Conservation (phyloP, 2,888 invertebrate genomes). For the Bellardia bayeri region DNA sequence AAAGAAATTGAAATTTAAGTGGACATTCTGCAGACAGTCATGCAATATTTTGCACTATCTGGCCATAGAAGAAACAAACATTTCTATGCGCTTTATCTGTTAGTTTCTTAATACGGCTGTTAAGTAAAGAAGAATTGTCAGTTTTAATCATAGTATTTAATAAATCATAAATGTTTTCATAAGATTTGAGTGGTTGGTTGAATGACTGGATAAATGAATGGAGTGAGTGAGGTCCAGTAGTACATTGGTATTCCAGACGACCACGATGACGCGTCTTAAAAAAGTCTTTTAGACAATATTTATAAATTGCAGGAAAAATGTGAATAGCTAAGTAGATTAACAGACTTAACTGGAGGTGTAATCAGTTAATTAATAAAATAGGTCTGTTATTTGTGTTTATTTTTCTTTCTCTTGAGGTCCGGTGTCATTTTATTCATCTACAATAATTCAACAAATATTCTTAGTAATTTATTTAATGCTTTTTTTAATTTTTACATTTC, state of each 20-base stretch:
- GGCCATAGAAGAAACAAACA: constrained; percentile 31
- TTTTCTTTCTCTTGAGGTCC: not conserved
- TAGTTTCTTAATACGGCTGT: constrained; percentile 53
- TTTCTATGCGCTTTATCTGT: not conserved
- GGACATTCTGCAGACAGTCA: constrained; percentile 69
- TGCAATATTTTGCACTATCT: constrained; percentile 61
- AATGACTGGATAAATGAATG: constrained; percentile 23
- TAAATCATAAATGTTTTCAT: constrained; percentile 70
- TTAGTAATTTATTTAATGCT: constrained; percentile 6
- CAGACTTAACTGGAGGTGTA: constrained; percentile 54
- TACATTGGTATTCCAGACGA: constrained; percentile 21
- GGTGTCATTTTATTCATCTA: not conserved
- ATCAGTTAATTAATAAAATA: constrained; percentile 40
- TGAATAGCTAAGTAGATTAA: constrained; percentile 44
- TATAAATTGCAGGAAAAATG: constrained; percentile 22
- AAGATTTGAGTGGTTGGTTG: constrained; percentile 23
- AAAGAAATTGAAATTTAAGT: constrained; percentile 65
- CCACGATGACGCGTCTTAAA: constrained; percentile 29
- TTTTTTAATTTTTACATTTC: not conserved
- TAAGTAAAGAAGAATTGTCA: constrained; percentile 55
- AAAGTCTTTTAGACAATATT: constrained; percentile 24
- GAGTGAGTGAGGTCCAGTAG: constrained; percentile 14
- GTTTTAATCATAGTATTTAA: constrained; percentile 69
- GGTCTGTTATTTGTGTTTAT: not conserved
- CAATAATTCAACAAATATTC: not conserved